These are phyloP conservation scores for Nasonia oneida DNA, from an alignment of 2,888 invertebrate genomes.

Conservation along the genomic window DNA sequence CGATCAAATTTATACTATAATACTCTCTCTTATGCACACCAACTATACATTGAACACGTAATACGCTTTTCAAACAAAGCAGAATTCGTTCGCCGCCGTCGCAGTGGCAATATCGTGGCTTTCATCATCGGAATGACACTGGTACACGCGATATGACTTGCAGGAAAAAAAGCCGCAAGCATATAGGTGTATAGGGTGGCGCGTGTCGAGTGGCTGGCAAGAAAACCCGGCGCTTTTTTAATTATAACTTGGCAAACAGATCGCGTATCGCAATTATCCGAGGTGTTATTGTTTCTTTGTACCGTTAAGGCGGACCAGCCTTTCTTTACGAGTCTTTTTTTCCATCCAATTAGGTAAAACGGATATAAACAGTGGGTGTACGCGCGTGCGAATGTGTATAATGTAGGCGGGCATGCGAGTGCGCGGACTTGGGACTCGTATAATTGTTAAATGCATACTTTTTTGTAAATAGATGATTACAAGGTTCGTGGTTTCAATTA, in stretches of 20 bases:
- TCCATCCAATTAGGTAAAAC: conserved; percentile 31
- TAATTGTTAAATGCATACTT: too few relatives aligned
- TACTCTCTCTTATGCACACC: too few relatives aligned
- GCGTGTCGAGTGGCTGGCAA: not conserved
- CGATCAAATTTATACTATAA: too few relatives aligned
- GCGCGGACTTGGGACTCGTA: too few relatives aligned
- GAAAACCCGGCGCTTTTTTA: conserved; percentile 25
- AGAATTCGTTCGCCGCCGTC: not conserved
- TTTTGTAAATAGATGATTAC: too few relatives aligned
- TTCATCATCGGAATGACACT: not conserved
- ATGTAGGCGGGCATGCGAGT: too few relatives aligned
- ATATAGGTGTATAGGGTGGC: not conserved
- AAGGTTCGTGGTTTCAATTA: too few relatives aligned
- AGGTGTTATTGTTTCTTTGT: not conserved
- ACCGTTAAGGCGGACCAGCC: not conserved
- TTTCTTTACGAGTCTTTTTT: not conserved
- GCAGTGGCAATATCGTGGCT: not conserved
- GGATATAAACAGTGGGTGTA: not conserved
- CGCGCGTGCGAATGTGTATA: not conserved
- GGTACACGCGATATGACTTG: not conserved
- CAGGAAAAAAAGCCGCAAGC: not conserved
- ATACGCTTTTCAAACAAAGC: not conserved
- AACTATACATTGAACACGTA: too few relatives aligned
- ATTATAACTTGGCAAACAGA: conserved; percentile 43
- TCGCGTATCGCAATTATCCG: conserved; percentile 47